A percentile compares a stretch with the other conserved stretches of the same genome.
Conservation (phyloP, 23 tunicate species). For the Ciona savignyi region DNA sequence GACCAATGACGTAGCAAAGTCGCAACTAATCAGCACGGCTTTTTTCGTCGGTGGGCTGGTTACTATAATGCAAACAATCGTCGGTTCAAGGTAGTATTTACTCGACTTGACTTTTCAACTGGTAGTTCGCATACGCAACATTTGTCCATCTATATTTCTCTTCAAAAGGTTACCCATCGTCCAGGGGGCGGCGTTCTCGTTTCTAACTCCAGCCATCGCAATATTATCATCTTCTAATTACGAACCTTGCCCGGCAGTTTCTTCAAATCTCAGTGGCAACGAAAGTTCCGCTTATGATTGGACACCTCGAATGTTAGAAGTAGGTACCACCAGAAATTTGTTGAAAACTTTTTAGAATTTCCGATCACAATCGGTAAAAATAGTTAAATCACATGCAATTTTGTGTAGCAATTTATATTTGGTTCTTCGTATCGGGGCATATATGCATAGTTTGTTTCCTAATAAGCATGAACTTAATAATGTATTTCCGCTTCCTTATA, state of each 20-base stretch:
- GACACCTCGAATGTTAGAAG: constrained; percentile 14
- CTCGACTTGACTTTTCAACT: neutral
- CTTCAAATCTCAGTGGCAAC: neutral
- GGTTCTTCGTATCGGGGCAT: no score
- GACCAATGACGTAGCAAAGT: constrained; percentile 15
- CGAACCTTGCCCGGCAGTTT: neutral
- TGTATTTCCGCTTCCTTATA: no score
- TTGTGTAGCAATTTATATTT: no score
- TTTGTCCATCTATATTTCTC: neutral
- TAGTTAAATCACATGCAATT: no score
- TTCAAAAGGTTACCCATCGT: constrained; percentile 58
- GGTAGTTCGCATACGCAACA: neutral
- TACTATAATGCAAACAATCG: constrained; percentile 24
- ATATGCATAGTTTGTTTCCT: no score
- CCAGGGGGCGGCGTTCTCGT: constrained; percentile 86
- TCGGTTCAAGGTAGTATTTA: constrained; percentile 18
- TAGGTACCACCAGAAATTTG: no score
- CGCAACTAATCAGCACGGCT: constrained; percentile 25
- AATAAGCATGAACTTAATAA: no score
- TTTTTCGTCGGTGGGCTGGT: constrained; percentile 30
- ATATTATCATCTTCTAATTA: constrained; percentile 25
- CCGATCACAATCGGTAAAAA: no score
- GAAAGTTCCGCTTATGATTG: constrained; percentile 3
- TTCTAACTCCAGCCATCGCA: constrained; percentile 65
- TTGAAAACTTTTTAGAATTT: no score